phyloP scores from a whole-genome alignment of 2,888 invertebrate species.

The Scrobipalpa costella region DNA sequence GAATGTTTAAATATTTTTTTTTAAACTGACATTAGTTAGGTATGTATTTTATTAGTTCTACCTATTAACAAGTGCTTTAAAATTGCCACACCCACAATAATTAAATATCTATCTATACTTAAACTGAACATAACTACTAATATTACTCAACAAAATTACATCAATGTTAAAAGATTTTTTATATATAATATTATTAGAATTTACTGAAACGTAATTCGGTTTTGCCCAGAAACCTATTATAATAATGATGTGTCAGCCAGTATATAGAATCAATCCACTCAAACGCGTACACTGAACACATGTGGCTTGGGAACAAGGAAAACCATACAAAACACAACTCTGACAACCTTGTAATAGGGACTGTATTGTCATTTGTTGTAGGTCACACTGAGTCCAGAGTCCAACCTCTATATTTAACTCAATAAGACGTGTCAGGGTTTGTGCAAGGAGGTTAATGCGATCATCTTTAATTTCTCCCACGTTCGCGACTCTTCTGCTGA shows the following conservation, averaged over 20 bases:
- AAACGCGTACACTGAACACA: neutral
- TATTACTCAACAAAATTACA: neutral
- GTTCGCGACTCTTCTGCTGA: neutral
- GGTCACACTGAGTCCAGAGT: slow-evolving; percentile 42
- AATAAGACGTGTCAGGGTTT: slow-evolving; percentile 40
- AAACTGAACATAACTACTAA: too few species aligned
- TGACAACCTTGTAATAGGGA: slow-evolving; percentile 11
- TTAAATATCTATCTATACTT: too few species aligned
- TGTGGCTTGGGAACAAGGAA: slow-evolving; percentile 15
- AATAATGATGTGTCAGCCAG: neutral
- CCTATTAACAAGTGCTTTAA: too few species aligned
- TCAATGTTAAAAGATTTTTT: neutral
- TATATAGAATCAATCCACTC: neutral
- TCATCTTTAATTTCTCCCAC: slow-evolving; percentile 42
- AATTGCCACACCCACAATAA: too few species aligned
- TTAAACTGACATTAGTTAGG: too few species aligned
- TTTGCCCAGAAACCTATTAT: neutral
- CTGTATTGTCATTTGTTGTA: neutral
- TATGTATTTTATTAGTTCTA: too few species aligned
- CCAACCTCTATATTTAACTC: slow-evolving; percentile 49
- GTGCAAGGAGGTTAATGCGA: slow-evolving; percentile 49
- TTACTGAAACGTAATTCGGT: neutral
- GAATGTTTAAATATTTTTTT: too few species aligned
- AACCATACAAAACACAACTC: slow-evolving; percentile 14
- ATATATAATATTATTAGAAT: neutral